These are phyloP conservation scores for Hemiprocne comata DNA, from an alignment of 2,113 vertebrate genomes.

Conservation along the genomic window DNA sequence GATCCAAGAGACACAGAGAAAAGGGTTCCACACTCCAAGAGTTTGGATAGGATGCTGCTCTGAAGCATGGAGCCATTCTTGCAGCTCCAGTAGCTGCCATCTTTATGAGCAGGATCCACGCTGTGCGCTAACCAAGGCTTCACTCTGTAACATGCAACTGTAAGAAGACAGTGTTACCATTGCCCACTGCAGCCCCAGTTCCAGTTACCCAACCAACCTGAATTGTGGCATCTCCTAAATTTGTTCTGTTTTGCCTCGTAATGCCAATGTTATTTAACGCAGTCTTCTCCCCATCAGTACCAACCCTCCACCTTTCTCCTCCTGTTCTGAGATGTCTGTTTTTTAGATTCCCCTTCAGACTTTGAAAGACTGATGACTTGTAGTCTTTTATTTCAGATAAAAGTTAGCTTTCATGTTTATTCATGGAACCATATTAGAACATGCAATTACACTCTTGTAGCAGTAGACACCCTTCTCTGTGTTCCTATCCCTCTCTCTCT, in stretches of 20 bases:
- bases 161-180: not conserved
- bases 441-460: not conserved
- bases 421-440: not conserved
- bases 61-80: not conserved
- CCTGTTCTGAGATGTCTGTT: not conserved
- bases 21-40: not conserved
- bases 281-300: not conserved
- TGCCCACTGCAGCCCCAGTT: not conserved
- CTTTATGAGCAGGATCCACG: not conserved
- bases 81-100: not conserved
- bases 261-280: not conserved
- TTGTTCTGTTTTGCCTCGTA: not conserved
- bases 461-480: not conserved
- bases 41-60: not conserved
- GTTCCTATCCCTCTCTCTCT: not conserved
- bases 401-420: not conserved
- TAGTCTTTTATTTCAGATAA: not conserved
- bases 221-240: not conserved
- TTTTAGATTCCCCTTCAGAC: not conserved
- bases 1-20: not conserved
- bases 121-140: rapidly evolving
- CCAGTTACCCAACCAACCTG: not conserved
- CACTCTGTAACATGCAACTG: rapidly evolving
- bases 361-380: not conserved
- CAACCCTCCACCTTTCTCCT: not conserved